Percentiles rank a stretch among this genome's conserved stretches.
phyloP scores from a whole-genome alignment of 2,888 invertebrate species.

The Archips xylosteana region DNA sequence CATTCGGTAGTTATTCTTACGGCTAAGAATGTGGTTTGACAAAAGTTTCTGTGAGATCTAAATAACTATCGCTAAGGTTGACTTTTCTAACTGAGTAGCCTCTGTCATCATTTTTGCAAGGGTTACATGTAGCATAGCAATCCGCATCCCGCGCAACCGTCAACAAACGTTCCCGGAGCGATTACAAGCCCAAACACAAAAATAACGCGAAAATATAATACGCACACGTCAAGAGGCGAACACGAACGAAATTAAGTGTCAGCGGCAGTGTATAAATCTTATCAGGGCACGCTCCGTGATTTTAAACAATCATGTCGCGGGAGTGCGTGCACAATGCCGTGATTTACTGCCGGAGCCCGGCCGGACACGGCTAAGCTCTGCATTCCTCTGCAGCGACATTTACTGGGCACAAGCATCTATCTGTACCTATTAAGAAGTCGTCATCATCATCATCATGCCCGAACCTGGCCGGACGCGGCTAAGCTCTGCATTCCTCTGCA shows the following conservation, averaged over 20 bases:
- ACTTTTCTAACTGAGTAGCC: too few species aligned
- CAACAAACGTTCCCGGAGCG: neutral
- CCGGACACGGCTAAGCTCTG: neutral
- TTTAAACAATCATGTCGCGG: slow-evolving; percentile 73
- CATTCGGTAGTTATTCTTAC: too few species aligned
- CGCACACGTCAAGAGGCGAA: slow-evolving; percentile 64
- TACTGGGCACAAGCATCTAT: too few species aligned
- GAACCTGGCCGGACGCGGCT: neutral
- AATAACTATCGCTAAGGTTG: too few species aligned
- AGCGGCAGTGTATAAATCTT: slow-evolving; percentile 77
- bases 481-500: neutral
- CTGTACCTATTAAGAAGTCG: too few species aligned
- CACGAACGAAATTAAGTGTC: slow-evolving; percentile 78
- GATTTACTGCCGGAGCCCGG: slow-evolving; percentile 24
- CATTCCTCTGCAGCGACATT: neutral
- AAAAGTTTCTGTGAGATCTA: too few species aligned
- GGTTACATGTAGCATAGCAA: neutral
- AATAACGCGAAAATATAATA: slow-evolving; percentile 46
- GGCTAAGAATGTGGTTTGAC: too few species aligned
- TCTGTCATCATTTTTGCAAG: too few species aligned
- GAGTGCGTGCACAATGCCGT: slow-evolving; percentile 30
- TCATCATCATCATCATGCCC: too few species aligned
- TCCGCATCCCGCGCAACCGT: neutral
- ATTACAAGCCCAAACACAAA: slow-evolving; percentile 40
- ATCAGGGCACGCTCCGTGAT: slow-evolving; percentile 74